phyloP scores from a whole-genome alignment of 2,113 vertebrate genomes.

The Sinocyclocheilus anophthalmus region DNA sequence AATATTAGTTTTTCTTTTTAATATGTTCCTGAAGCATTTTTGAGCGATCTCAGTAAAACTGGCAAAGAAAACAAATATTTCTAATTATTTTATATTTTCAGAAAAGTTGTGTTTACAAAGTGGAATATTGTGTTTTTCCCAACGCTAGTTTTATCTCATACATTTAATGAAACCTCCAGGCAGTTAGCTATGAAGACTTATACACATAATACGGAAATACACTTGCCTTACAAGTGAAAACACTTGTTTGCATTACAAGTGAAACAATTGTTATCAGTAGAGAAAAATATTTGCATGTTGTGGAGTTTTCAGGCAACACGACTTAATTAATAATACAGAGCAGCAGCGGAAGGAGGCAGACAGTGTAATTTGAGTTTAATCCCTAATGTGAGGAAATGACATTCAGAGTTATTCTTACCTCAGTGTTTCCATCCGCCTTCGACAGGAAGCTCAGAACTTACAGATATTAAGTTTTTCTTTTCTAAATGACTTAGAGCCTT shows the following conservation, averaged over 20 bases:
- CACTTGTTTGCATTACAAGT: not conserved
- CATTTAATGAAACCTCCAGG: not conserved
- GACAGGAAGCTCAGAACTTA: slow-evolving; percentile 16
- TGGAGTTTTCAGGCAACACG: slow-evolving; percentile 17
- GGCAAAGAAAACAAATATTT: not conserved
- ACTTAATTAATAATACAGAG: slow-evolving; percentile 40
- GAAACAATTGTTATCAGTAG: slow-evolving; percentile 8
- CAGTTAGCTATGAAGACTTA: no score
- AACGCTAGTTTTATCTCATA: not conserved
- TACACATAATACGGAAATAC: no score
- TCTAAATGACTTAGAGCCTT: not conserved
- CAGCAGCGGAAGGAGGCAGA: slow-evolving; percentile 3
- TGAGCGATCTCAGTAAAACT: not conserved
- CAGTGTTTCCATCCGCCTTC: not conserved
- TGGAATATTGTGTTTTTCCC: not conserved
- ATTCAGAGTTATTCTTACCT: slow-evolving; percentile 26
- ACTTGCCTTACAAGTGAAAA: no score
- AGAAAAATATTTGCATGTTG: not conserved
- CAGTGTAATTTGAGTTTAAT: slow-evolving; percentile 40
- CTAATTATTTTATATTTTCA: not conserved
- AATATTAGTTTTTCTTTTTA: no score
- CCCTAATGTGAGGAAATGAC: slow-evolving; percentile 36
- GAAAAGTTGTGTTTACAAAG: no score
- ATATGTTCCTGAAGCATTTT: not conserved
- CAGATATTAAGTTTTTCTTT: not conserved